Evolutionary conservation across 2,797 vertebrate genomes (phyloP).

Genomic region (Sparus aurata): DNA sequence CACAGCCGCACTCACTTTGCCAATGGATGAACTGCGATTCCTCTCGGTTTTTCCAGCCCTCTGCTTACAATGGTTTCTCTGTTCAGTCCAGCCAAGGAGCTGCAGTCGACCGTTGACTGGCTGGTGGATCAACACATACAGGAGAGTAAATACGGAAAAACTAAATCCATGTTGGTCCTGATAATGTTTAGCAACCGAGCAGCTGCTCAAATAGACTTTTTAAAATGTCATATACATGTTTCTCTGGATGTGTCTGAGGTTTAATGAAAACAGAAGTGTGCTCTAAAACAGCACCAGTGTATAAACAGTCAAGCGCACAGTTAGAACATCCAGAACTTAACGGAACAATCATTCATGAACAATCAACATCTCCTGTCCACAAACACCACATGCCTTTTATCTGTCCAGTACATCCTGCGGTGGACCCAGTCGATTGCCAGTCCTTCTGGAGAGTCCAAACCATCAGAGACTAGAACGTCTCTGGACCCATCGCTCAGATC

Average conservation of each 20-base stretch:
- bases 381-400: slow-evolving; percentile 85
- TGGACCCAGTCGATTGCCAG: slow-evolving; percentile 93
- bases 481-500: slow-evolving; percentile 87
- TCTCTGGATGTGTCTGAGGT: background rate
- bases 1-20: slow-evolving; percentile 85
- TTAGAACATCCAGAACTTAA: background rate
- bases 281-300: background rate
- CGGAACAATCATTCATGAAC: background rate
- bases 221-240: background rate
- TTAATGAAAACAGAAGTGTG: background rate
- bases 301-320: background rate
- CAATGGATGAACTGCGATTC: slow-evolving; percentile 91
- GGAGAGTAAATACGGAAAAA: slow-evolving; percentile 20
- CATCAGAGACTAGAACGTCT: slow-evolving; percentile 84
- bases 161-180: background rate
- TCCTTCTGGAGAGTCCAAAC: slow-evolving; percentile 86
- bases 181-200: background rate
- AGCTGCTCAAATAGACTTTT: background rate
- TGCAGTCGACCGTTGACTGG: slow-evolving; percentile 86
- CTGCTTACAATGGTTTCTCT: slow-evolving; percentile 85
- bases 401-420: slow-evolving; percentile 94
- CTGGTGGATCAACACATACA: slow-evolving; percentile 77
- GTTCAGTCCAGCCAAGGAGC: slow-evolving; percentile 85
- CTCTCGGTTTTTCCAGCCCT: slow-evolving; percentile 88
- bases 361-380: too few relatives aligned